phyloP scores from a whole-genome alignment of 2,888 invertebrate species.

The Schizotus pectinicornis region DNA sequence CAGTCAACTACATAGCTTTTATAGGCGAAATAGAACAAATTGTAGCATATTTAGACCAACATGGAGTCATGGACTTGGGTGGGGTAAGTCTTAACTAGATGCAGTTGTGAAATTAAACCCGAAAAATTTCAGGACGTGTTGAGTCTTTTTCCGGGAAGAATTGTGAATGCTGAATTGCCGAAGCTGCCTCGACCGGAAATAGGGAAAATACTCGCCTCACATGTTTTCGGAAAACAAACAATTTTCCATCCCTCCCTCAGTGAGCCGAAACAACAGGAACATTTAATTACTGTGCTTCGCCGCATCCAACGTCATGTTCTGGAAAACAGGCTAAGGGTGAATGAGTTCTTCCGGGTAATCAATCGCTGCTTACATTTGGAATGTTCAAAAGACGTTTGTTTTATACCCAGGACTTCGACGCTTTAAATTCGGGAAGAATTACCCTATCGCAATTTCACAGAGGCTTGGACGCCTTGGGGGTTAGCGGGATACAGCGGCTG shows the following conservation, averaged over 20 bases:
- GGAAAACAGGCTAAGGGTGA: conserved; percentile 68
- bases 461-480: conserved; percentile 70
- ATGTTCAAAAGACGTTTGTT: no score
- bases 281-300: conserved; percentile 64
- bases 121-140: conserved; percentile 59
- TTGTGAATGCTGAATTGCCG: conserved; percentile 72
- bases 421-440: conserved; percentile 70
- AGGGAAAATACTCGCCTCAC: conserved; percentile 59
- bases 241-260: conserved; percentile 68
- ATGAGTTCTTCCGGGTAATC: conserved; percentile 71
- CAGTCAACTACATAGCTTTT: conserved; percentile 80
- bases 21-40: conserved; percentile 71
- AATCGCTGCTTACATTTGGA: no score
- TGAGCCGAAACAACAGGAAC: conserved; percentile 60
- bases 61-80: conserved; percentile 62
- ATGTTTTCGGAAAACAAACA: conserved; percentile 62
- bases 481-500: conserved; percentile 64
- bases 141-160: conserved; percentile 66
- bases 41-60: conserved; percentile 64
- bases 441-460: conserved; percentile 75
- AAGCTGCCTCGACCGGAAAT: conserved; percentile 73
- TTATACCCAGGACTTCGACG: conserved; percentile 68
- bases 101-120: neutral
- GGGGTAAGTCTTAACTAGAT: conserved; percentile 58
- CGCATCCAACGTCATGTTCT: conserved; percentile 72